Percentiles rank a stretch among this genome's conserved stretches.
Conservation (phyloP, 2,797 vertebrate species). For the Sphenodon punctatus region DNA sequence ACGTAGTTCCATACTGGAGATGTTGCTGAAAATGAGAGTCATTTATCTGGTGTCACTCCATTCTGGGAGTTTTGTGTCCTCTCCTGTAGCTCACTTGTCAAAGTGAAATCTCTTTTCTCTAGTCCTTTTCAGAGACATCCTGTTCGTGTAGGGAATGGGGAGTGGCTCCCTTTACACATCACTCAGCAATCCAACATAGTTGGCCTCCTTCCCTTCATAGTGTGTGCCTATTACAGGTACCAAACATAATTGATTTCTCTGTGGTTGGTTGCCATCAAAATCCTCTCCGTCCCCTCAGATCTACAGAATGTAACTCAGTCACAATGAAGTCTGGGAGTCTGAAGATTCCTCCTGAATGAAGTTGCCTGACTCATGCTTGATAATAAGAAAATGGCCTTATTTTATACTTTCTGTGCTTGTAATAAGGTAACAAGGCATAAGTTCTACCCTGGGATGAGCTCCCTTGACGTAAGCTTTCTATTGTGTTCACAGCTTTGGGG, state of each 20-base stretch:
- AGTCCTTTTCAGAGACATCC: neutral
- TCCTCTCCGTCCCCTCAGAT: neutral
- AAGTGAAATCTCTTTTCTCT: neutral
- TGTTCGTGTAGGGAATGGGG: rapidly evolving
- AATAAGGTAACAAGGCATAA: neutral
- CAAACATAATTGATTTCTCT: neutral
- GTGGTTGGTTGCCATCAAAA: neutral
- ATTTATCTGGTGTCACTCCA: conserved; percentile 41
- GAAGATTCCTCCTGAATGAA: neutral
- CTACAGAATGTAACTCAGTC: neutral
- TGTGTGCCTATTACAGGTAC: neutral
- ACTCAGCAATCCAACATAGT: neutral
- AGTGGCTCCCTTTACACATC: neutral
- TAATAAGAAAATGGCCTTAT: neutral
- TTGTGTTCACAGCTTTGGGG: too few species aligned
- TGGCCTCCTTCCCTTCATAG: neutral
- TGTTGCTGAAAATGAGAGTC: conserved; percentile 10
- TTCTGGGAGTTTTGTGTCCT: neutral
- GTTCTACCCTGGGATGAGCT: too few species aligned
- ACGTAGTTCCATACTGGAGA: neutral
- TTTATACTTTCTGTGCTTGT: neutral
- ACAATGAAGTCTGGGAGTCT: neutral
- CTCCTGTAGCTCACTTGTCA: conserved; percentile 28
- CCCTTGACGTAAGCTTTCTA: too few species aligned
- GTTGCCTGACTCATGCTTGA: neutral